These are phyloP conservation scores for Columbina picui DNA, from an alignment of 2,113 vertebrate species.

Conservation along the genomic window DNA sequence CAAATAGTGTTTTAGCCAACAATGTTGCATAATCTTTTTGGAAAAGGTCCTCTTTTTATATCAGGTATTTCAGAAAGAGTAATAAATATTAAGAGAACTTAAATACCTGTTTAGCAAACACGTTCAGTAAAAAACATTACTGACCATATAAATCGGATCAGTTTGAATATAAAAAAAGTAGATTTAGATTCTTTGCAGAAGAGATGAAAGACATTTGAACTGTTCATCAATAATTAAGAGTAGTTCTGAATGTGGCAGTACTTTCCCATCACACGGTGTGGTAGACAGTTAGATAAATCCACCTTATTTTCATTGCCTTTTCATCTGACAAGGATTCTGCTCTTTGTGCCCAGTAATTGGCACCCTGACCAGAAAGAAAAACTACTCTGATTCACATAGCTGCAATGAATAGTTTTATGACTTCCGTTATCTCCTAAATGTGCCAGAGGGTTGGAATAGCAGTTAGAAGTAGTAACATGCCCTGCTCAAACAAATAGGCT, in stretches of 20 bases:
- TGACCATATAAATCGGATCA: not conserved
- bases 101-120: not conserved
- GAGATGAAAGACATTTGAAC: not conserved
- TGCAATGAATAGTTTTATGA: not conserved
- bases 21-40: not conserved
- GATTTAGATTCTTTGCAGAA: not conserved
- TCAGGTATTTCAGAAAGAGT: not conserved
- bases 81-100: not conserved
- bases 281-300: not conserved
- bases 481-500: not conserved
- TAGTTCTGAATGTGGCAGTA: not conserved
- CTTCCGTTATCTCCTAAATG: not conserved
- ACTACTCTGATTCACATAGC: not conserved
- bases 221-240: conserved; percentile 1
- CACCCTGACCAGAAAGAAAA: not conserved
- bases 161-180: not conserved
- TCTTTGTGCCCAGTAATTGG: not conserved
- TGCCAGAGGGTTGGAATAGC: not conserved
- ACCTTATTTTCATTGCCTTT: not conserved
- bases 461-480: not conserved
- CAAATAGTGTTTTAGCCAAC: not conserved
- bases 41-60: not conserved
- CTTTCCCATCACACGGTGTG: not conserved
- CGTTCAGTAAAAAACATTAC: not conserved
- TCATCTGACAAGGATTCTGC: not conserved